A percentile compares a stretch with the other conserved stretches of the same genome.
phyloP scores from a whole-genome alignment of 2,797 vertebrate genomes.

The Pristis pectinata region DNA sequence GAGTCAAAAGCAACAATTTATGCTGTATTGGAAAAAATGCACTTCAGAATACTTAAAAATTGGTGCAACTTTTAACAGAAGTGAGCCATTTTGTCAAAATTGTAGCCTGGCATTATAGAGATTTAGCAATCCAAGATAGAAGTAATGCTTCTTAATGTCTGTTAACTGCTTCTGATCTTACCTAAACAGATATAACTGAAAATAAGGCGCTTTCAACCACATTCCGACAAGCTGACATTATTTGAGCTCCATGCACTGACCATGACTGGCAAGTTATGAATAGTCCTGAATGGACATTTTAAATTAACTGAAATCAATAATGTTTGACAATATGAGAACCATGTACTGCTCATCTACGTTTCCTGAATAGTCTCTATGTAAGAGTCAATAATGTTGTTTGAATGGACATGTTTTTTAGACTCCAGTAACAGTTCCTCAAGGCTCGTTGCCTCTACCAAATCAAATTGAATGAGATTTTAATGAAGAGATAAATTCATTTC shows the following conservation, averaged over 20 bases:
- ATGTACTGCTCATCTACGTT: not conserved
- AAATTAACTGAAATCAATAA: not conserved
- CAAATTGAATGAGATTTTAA: constrained; percentile 1
- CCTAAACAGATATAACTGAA: not conserved
- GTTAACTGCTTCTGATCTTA: not conserved
- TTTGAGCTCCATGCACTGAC: not conserved
- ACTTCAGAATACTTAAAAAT: not conserved
- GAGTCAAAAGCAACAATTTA: not conserved
- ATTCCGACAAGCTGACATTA: not conserved
- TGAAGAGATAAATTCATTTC: not conserved
- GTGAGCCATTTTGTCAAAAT: not conserved
- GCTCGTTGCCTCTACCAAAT: not conserved
- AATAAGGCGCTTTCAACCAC: not conserved
- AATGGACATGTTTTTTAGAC: not conserved
- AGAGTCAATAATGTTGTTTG: not conserved
- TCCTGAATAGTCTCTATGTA: not conserved
- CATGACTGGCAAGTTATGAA: not conserved
- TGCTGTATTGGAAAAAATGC: not conserved
- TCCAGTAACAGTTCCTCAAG: not conserved
- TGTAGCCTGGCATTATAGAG: not conserved
- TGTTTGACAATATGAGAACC: not conserved
- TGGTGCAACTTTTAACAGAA: not conserved
- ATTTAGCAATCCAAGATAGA: not conserved
- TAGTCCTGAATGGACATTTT: not conserved
- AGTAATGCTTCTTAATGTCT: not conserved